Evolutionary conservation across 1,140 invertebrate genomes (phyloP), one percentile per base, ranked within the genome.

Genomic region (Rhagoletis pomonella): DNA sequence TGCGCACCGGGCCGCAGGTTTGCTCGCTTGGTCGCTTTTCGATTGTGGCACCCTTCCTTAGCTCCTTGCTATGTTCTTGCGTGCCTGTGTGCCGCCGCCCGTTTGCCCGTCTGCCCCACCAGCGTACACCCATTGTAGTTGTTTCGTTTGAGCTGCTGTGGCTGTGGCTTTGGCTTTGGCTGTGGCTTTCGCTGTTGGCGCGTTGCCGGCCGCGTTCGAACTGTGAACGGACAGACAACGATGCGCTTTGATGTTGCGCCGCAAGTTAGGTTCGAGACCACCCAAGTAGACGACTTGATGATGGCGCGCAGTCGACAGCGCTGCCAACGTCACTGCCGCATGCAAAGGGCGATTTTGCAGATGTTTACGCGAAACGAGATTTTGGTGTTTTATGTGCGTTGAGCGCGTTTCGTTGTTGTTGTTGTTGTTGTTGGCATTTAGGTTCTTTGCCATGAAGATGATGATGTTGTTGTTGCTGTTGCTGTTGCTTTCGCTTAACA

Each of bases 231-330:
- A 50, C 73, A 19, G 73, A 50, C 47, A 17, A 29, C 29, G 44
- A 19, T n/a, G 87, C 88, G 88, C 89, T 91, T 92, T 92, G 91
- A 92, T 90, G 91, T 91, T 90, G 90, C 90, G 91, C 91, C 91
- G 91, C 91, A 59, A 55, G 89, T 89, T 89, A 90, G 91, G 91
- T 92, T 92, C 91, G 91, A 92, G 91, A 92, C 91, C 91, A 92
- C 91, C 91, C 91, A 92, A 92, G 91, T 90, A 64, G 87, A 85
- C 58, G 87, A 85, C 77, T 85, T 69, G 47, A 85, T 85, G 85
- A 85, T 85, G 81, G 81, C 62, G 77, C 87, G 55, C 3, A n/a
- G 69, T 64, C 44, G 85, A 64, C 65, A n/a, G 39, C 62, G 60
- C 47, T 9, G 86, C 62, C 50, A 29, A 39, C 67, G 85, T 86